phyloP scores from a whole-genome alignment of 2,797 vertebrate genomes.

The Setipinna tenuifilis region DNA sequence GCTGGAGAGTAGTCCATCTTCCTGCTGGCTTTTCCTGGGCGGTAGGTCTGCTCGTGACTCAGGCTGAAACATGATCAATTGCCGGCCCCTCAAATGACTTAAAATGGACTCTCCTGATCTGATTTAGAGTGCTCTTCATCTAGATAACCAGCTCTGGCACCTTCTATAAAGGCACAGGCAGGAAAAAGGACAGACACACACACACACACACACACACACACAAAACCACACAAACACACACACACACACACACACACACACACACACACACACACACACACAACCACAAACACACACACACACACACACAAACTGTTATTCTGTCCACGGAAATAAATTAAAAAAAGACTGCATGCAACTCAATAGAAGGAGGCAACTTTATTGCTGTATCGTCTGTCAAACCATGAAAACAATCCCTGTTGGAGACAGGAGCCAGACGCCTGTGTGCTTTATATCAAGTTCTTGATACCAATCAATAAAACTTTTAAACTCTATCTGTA shows the following conservation, averaged over 20 bases:
- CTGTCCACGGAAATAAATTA: not conserved
- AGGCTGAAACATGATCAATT: not conserved
- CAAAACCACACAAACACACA: too few species aligned
- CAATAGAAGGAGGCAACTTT: not conserved
- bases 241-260: slow-evolving; percentile 1
- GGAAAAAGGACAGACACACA: not conserved
- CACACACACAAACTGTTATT: not conserved
- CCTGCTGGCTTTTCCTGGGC: not conserved
- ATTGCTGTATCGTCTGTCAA: not conserved
- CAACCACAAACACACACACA: not conserved
- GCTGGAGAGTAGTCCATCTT: not conserved
- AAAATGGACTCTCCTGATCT: not conserved
- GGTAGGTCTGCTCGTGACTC: not conserved
- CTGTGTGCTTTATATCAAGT: too few species aligned
- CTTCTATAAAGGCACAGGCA: slow-evolving; percentile 31
- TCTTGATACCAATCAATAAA: too few species aligned
- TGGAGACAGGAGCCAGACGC: too few species aligned
- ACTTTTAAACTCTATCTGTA: too few species aligned
- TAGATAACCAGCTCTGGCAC: slow-evolving; percentile 42
- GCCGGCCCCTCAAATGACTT: not conserved
- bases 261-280: not conserved
- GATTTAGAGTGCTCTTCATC: not conserved
- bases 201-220: not conserved
- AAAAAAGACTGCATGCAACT: not conserved
- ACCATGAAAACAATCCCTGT: not conserved